Evolutionary conservation across 2,888 invertebrate species (phyloP).

Genomic region (Lasioglossum vierecki): DNA sequence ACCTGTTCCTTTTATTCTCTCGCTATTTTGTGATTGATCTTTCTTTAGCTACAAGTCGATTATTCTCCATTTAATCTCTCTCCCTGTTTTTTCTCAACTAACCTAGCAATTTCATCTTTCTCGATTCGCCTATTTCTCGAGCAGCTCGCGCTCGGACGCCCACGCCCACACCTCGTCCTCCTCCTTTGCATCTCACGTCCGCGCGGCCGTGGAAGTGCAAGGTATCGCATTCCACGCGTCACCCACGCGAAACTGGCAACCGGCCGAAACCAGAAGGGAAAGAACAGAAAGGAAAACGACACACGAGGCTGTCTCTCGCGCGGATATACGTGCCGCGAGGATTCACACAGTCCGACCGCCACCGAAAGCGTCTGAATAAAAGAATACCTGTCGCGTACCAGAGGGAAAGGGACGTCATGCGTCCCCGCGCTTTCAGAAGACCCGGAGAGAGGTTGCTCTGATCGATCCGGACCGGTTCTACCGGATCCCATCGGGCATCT

Average conservation of each 20-base stretch:
- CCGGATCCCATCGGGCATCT: neutral
- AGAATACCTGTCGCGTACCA: constrained; percentile 37
- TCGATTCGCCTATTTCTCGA: neutral
- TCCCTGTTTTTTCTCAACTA: neutral
- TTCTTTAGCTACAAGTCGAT: neutral
- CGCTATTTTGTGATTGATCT: neutral
- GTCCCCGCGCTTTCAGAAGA: neutral
- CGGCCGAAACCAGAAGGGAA: constrained; percentile 28
- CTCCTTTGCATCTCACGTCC: constrained; percentile 52
- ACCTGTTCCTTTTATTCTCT: neutral
- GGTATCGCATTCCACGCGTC: constrained; percentile 62
- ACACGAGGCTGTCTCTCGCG: constrained; percentile 38
- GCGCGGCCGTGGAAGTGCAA: constrained; percentile 40
- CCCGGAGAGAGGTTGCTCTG: neutral
- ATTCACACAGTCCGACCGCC: constrained; percentile 18
- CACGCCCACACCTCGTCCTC: constrained; percentile 31
- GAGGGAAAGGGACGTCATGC: neutral
- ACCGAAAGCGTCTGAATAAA: constrained; percentile 55
- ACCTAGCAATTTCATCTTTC: neutral
- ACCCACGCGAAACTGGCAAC: constrained; percentile 49
- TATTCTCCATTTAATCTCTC: neutral
- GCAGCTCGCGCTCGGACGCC: constrained; percentile 24
- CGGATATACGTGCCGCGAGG: constrained; percentile 39
- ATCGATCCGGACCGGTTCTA: constrained; percentile 17
- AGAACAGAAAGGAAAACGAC: constrained; percentile 18